Evolutionary conservation across 30 jellyfish, hydroid and myxozoan species (phyloP).

Genomic region (Chrysaora quinquecirrha): DNA sequence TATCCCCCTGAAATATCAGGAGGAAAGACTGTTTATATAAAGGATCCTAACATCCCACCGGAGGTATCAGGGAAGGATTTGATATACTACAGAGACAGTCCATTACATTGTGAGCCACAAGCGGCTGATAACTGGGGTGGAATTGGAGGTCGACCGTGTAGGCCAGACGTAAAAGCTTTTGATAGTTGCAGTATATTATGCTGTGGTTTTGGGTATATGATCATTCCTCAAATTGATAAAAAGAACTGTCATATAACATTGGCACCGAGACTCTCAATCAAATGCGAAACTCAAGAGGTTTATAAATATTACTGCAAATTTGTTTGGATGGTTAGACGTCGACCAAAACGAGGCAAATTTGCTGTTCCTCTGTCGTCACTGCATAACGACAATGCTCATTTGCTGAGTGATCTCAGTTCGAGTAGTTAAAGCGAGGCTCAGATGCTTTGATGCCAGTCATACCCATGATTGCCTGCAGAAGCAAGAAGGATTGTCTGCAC

Average conservation of each 20-base stretch:
- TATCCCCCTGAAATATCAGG: slow-evolving; percentile 61
- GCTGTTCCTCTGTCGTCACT: slow-evolving; percentile 41
- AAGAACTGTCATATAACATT: slow-evolving; percentile 44
- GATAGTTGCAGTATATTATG: slow-evolving; percentile 77
- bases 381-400: slow-evolving; percentile 9
- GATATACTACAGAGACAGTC: slow-evolving; percentile 56
- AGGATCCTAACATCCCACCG: slow-evolving; percentile 61
- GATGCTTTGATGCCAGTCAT: not conserved
- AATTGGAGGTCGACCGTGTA: slow-evolving; percentile 77
- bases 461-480: too few species aligned
- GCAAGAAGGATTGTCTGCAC: too few species aligned
- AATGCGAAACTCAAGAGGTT: slow-evolving; percentile 63
- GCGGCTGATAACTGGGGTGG: slow-evolving; percentile 70
- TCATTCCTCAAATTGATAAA: slow-evolving; percentile 51
- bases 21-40: slow-evolving; percentile 39
- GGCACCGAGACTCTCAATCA: slow-evolving; percentile 34
- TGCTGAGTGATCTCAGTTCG: not conserved
- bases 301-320: slow-evolving; percentile 60
- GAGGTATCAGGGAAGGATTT: slow-evolving; percentile 43
- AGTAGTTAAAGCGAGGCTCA: not conserved
- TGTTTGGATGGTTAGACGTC: slow-evolving; percentile 76
- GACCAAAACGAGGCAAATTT: slow-evolving; percentile 37
- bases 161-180: slow-evolving; percentile 63
- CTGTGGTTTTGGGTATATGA: slow-evolving; percentile 82
- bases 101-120: slow-evolving; percentile 67